Percentiles rank a stretch among this genome's conserved stretches.
Evolutionary conservation across 64 coral and sea anemone genomes (phyloP).

Genomic region (Dendronephthya gigantea): DNA sequence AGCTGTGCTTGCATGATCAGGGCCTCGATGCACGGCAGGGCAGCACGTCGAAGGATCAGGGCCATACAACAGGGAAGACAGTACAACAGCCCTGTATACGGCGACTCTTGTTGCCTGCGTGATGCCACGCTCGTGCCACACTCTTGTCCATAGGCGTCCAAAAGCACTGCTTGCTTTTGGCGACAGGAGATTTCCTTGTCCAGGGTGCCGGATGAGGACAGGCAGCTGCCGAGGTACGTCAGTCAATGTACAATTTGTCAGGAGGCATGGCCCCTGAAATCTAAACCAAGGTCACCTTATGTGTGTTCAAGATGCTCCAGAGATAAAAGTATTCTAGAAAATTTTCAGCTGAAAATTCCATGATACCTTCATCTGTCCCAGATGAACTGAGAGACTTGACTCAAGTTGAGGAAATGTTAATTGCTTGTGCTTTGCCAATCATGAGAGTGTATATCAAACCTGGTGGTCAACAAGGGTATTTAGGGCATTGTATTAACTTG

Average conservation of each 20-base stretch:
- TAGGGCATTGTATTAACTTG: not conserved
- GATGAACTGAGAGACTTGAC: not conserved
- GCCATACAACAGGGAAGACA: no score
- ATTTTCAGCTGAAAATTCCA: not conserved
- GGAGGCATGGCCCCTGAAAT: slow-evolving; percentile 18
- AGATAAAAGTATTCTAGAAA: not conserved
- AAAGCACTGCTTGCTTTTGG: no score
- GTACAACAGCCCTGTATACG: no score
- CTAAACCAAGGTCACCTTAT: not conserved
- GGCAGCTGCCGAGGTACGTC: no score
- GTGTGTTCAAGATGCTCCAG: not conserved
- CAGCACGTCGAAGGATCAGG: no score
- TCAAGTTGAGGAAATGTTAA: slow-evolving; percentile 14
- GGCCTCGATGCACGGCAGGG: no score
- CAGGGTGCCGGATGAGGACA: no score
- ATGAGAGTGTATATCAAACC: not conserved
- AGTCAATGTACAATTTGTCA: slow-evolving; percentile 12
- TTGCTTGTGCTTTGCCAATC: not conserved
- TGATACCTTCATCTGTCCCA: not conserved
- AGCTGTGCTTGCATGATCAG: no score
- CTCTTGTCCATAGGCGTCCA: no score
- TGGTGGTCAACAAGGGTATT: not conserved
- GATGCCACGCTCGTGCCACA: no score
- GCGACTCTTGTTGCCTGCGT: no score
- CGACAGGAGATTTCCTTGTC: no score